A percentile compares a stretch with the other conserved stretches of the same genome.
Conservation (phyloP, 2,888 invertebrate species). For the Tromatobia lineatoria region DNA sequence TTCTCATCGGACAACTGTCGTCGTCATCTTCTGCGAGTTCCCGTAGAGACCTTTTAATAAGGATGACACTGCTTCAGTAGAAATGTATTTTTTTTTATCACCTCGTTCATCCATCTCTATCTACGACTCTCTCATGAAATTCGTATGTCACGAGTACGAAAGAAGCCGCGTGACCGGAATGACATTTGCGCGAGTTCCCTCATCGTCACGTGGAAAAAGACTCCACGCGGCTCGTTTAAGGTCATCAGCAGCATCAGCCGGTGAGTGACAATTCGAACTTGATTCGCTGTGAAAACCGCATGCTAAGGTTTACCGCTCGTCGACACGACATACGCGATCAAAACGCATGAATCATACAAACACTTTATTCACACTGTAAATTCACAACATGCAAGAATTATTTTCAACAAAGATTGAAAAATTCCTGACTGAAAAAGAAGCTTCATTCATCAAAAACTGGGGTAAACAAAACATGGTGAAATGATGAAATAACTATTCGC, state of each 20-base stretch:
- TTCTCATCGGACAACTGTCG: conserved; percentile 72
- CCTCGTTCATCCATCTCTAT: conserved; percentile 40
- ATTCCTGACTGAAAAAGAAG: too few relatives aligned
- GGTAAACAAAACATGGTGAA: too few relatives aligned
- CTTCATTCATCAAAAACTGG: too few relatives aligned
- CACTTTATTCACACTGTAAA: background rate
- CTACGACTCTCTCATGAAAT: conserved; percentile 6
- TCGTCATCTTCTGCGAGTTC: conserved; percentile 46
- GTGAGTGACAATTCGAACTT: conserved; percentile 74
- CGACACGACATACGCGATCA: conserved; percentile 6
- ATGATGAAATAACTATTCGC: too few relatives aligned
- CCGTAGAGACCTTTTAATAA: conserved; percentile 63
- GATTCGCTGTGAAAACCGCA: conserved; percentile 63
- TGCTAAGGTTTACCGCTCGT: background rate
- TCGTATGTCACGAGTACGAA: conserved; percentile 10
- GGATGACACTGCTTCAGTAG: conserved; percentile 52
- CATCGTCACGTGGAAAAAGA: conserved; percentile 44
- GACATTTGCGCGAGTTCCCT: conserved; percentile 77
- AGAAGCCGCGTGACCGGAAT: conserved; percentile 75
- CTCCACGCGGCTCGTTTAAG: conserved; percentile 74
- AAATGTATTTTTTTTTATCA: background rate
- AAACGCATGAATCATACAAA: conserved; percentile 12
- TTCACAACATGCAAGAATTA: conserved; percentile 19
- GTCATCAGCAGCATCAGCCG: conserved; percentile 74
- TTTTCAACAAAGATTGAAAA: background rate